Conservation (phyloP, 1,140 invertebrate species). For the Leptoteleia sp. region DNA sequence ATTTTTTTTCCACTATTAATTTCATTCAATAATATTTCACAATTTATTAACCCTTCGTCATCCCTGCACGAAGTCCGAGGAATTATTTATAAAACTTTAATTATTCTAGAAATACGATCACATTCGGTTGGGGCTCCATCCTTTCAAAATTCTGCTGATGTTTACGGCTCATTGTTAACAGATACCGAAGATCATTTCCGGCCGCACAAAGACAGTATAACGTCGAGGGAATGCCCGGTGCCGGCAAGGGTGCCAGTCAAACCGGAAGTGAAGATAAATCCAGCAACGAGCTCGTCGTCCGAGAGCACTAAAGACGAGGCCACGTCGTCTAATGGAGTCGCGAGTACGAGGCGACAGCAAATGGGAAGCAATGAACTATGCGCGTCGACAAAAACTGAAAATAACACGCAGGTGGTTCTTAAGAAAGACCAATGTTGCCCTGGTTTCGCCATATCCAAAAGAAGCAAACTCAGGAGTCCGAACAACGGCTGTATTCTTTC, state of each 20-base stretch:
- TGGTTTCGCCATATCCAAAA: constrained; percentile 77
- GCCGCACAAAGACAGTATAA: constrained; percentile 77
- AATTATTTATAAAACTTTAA: constrained; percentile 9
- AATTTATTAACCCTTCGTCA: too few relatives aligned
- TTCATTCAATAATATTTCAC: too few relatives aligned
- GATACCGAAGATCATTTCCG: constrained; percentile 83
- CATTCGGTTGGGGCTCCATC: constrained; percentile 83
- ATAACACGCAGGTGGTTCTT: constrained; percentile 68
- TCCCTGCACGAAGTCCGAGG: too few relatives aligned
- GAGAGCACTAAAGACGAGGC: constrained; percentile 56
- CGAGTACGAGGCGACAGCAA: constrained; percentile 16
- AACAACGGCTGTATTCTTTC: constrained; percentile 70
- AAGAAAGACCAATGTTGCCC: constrained; percentile 79
- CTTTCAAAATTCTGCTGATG: constrained; percentile 77
- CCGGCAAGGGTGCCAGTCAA: constrained; percentile 48
- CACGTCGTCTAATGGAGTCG: constrained; percentile 22
- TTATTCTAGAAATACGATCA: constrained; percentile 81
- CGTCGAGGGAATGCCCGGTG: constrained; percentile 61
- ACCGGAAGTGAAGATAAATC: constrained; percentile 68
- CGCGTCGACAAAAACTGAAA: constrained; percentile 55
- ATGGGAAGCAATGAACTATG: constrained; percentile 23
- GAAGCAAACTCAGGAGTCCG: constrained; percentile 72
- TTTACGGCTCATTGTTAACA: constrained; percentile 81
- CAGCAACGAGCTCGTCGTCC: constrained; percentile 61
- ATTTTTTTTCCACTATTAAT: too few relatives aligned